Percentiles rank a stretch among this genome's conserved stretches.
Conservation (phyloP, 2,797 vertebrate species). For the Enteromius afrohamiltoni region DNA sequence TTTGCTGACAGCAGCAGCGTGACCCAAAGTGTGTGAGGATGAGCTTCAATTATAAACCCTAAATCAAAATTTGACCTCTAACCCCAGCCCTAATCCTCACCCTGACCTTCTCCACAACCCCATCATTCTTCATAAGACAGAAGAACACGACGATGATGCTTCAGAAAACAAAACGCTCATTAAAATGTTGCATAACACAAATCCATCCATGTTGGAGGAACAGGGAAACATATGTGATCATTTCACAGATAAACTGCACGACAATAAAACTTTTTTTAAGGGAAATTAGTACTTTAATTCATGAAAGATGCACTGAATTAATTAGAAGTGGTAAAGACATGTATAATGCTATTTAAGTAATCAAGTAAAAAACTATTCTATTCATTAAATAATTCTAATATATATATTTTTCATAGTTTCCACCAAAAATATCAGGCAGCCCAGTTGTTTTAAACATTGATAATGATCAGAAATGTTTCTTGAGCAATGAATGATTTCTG, state of each 20-base stretch:
- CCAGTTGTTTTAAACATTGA: not conserved
- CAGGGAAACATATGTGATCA: not conserved
- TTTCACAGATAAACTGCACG: not conserved
- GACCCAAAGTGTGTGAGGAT: not conserved
- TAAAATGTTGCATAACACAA: not conserved
- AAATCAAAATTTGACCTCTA: not conserved
- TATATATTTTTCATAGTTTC: not conserved
- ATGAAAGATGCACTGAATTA: not conserved
- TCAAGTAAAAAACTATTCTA: not conserved
- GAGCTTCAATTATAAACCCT: constrained; percentile 2
- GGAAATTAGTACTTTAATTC: not conserved
- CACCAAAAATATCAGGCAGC: not conserved
- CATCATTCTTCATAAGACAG: constrained; percentile 3
- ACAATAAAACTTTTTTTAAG: not conserved
- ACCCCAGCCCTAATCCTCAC: not conserved
- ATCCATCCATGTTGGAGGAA: not conserved
- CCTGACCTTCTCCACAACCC: constrained; percentile 17
- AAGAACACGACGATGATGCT: not conserved
- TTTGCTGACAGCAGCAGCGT: not conserved
- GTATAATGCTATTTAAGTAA: not conserved
- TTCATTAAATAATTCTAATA: not conserved
- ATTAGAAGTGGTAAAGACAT: not conserved
- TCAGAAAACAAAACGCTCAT: not conserved
- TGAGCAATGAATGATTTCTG: not conserved
- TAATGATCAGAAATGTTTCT: not conserved